Conservation (phyloP, 30 jellyfish, hydroid and myxozoan genomes). For the Chironex yamaguchii region DNA sequence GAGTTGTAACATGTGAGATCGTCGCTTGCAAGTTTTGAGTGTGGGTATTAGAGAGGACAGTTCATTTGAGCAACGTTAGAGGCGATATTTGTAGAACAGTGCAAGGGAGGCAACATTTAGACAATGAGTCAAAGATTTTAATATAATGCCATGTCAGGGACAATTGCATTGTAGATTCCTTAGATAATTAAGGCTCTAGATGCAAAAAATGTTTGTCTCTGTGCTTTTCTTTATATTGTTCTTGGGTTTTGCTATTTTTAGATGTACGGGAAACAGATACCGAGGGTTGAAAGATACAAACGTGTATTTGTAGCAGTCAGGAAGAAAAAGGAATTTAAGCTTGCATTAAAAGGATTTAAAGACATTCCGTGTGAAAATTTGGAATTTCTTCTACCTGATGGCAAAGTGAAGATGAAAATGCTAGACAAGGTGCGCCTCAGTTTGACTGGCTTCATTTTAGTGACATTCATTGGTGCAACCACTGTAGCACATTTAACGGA, state of each 20-base stretch:
- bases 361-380: constrained; percentile 84
- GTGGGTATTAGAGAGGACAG: too few species aligned
- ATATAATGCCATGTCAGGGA: neutral
- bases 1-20: too few species aligned
- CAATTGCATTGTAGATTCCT: neutral
- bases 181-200: neutral
- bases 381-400: constrained; percentile 77
- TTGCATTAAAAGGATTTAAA: constrained; percentile 66
- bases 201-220: neutral
- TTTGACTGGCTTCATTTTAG: constrained; percentile 15
- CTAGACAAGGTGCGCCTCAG: constrained; percentile 66
- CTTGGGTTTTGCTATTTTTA: neutral
- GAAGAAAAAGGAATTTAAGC: constrained; percentile 12
- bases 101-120: too few species aligned
- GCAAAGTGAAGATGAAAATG: constrained; percentile 62
- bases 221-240: neutral
- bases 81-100: too few species aligned
- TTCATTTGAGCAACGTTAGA: too few species aligned
- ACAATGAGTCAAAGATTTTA: too few species aligned
- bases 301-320: constrained; percentile 74
- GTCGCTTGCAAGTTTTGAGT: too few species aligned
- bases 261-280: constrained; percentile 62
- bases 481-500: constrained; percentile 52
- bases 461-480: constrained; percentile 31
- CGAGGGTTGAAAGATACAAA: constrained; percentile 71